Conservation (phyloP, 30 jellyfish, hydroid and myxozoan species). For the Phacellophora camtschatica region DNA sequence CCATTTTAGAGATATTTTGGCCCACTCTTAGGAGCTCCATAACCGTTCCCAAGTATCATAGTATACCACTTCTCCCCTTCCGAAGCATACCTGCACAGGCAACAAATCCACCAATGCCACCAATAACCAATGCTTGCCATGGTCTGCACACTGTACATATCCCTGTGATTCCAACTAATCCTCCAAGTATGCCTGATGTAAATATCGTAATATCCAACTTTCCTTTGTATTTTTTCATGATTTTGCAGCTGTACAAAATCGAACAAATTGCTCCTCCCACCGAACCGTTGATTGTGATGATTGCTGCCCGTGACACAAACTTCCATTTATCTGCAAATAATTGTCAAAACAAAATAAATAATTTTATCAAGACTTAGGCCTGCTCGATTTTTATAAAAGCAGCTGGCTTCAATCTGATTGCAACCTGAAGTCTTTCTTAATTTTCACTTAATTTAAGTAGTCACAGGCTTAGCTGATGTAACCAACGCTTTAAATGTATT, state of each 20-base stretch:
- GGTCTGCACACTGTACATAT: conserved; percentile 78
- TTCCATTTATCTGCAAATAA: conserved; percentile 75
- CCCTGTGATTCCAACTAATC: conserved; percentile 75
- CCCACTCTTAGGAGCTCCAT: too few species aligned
- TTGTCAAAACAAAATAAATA: too few species aligned
- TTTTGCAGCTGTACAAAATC: conserved; percentile 44
- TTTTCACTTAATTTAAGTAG: too few species aligned
- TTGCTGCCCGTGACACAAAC: conserved; percentile 82
- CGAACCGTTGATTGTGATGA: conserved; percentile 74
- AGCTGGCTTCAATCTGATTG: too few species aligned
- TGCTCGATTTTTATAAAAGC: too few species aligned
- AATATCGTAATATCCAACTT: conserved; percentile 55
- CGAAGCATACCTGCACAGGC: conserved; percentile 42
- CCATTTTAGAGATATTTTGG: too few species aligned
- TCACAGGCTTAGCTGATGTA: too few species aligned
- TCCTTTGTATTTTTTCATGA: conserved; percentile 42
- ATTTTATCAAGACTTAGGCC: too few species aligned
- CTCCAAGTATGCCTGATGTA: conserved; percentile 68
- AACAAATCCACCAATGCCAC: conserved; percentile 61
- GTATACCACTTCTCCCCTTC: too few species aligned
- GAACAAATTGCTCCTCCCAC: conserved; percentile 81
- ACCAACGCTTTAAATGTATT: too few species aligned
- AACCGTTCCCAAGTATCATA: too few species aligned
- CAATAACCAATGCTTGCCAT: conserved; percentile 82
- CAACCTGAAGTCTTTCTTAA: too few species aligned